A percentile compares a stretch with the other conserved stretches of the same genome.
These are phyloP conservation scores for Heliconius melpomene DNA, from an alignment of 1,140 invertebrate genomes.

Conservation along the genomic window DNA sequence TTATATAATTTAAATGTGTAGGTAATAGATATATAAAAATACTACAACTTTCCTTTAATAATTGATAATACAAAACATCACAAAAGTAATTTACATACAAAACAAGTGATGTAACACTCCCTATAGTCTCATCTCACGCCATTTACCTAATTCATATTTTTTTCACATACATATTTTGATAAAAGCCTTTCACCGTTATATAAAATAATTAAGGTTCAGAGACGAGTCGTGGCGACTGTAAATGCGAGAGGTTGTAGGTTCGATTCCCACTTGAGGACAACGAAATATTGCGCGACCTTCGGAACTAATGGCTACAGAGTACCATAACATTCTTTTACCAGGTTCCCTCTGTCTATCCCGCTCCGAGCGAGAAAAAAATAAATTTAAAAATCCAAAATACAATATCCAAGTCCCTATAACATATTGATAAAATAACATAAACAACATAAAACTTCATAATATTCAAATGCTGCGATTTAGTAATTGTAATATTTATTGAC, in stretches of 20 bases:
- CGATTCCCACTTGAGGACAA: too few species aligned
- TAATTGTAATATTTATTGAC: slow-evolving; percentile 20
- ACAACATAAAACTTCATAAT: neutral
- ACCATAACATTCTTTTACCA: too few species aligned
- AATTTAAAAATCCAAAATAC: neutral
- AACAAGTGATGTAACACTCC: neutral
- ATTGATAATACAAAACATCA: neutral
- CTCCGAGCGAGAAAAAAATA: too few species aligned
- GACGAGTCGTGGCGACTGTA: too few species aligned
- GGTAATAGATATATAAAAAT: neutral
- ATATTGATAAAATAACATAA: too few species aligned
- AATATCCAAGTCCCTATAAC: neutral
- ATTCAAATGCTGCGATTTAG: neutral
- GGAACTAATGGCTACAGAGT: too few species aligned
- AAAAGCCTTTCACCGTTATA: slow-evolving; percentile 1
- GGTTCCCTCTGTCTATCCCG: too few species aligned
- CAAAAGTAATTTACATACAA: neutral
- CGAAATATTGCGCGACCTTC: too few species aligned
- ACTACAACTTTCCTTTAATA: neutral
- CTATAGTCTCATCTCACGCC: neutral
- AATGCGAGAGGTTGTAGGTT: too few species aligned
- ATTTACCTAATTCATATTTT: slow-evolving; percentile 2
- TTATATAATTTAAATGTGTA: neutral
- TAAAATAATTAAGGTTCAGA: neutral
- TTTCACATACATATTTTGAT: slow-evolving; percentile 2